These are phyloP conservation scores for Catamblyrhynchus diadema DNA, from an alignment of 2,797 vertebrate species.

Conservation along the genomic window DNA sequence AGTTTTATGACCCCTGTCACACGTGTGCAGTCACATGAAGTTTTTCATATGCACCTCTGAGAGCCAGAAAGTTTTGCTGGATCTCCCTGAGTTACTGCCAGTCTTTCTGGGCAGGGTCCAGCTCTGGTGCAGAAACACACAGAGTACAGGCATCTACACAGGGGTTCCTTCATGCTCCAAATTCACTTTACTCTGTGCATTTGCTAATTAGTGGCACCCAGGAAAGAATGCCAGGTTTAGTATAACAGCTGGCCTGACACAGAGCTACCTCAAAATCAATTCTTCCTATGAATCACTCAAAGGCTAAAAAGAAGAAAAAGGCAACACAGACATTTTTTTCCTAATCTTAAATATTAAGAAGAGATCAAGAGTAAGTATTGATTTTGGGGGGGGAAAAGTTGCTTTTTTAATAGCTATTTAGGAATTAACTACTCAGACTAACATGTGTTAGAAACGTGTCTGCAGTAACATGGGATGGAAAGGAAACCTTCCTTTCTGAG, in stretches of 20 bases:
- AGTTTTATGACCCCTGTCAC: neutral
- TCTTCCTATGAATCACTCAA: neutral
- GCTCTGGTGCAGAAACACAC: neutral
- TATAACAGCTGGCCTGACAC: neutral
- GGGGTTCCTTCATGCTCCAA: neutral
- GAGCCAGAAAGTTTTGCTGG: neutral
- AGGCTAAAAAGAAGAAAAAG: neutral
- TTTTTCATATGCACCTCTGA: neutral
- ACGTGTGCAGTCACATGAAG: neutral
- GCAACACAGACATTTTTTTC: fast-evolving
- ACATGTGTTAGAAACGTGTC: neutral
- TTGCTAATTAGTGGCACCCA: neutral
- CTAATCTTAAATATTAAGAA: neutral
- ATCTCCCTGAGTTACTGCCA: neutral
- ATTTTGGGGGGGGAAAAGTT: neutral
- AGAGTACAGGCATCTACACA: neutral
- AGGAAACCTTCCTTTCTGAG: neutral
- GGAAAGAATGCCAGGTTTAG: neutral
- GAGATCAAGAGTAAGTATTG: neutral
- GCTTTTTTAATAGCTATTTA: neutral
- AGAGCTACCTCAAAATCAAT: neutral
- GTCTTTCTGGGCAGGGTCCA: neutral
- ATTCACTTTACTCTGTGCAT: neutral
- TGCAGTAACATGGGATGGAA: neutral
- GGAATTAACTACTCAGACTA: neutral